Conservation (phyloP, 1,140 invertebrate genomes). For the Marisa cornuarietis region DNA sequence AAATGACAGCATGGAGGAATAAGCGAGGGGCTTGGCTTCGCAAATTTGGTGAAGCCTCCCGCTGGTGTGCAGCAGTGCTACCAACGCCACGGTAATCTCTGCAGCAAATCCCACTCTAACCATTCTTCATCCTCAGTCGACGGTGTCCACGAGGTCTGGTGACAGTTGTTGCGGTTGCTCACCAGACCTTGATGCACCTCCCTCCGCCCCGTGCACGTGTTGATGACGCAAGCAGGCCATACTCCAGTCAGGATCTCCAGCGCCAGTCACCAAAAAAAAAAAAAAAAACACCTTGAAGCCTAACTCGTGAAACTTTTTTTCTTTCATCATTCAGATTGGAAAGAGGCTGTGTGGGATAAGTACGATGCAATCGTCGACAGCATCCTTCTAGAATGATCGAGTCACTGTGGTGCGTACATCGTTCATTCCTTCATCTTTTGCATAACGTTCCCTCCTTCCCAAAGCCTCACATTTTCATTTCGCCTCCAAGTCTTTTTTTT, state of each 20-base stretch:
- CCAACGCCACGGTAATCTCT: too few species aligned
- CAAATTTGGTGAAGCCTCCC: too few species aligned
- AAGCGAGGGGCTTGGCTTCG: too few species aligned
- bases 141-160: too few species aligned
- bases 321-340: slow-evolving; percentile 25
- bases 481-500: background rate
- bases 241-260: background rate
- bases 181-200: too few species aligned
- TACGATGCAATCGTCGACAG: slow-evolving; percentile 22
- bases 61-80: too few species aligned
- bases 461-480: background rate
- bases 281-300: slow-evolving; percentile 4
- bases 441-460: background rate
- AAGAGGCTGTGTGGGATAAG: slow-evolving; percentile 17
- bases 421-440: slow-evolving; percentile 5
- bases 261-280: background rate
- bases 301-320: slow-evolving; percentile 24
- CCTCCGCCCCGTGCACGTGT: too few species aligned
- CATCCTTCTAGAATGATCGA: slow-evolving; percentile 33
- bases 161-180: too few species aligned
- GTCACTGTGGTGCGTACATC: slow-evolving; percentile 32
- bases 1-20: too few species aligned
- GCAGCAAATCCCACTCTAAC: too few species aligned
- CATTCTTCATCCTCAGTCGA: too few species aligned
- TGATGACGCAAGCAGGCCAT: too few species aligned